Percentiles rank a stretch among this genome's conserved stretches.
Conservation (phyloP, 2,888 invertebrate genomes). For the Tridacna crocea region DNA sequence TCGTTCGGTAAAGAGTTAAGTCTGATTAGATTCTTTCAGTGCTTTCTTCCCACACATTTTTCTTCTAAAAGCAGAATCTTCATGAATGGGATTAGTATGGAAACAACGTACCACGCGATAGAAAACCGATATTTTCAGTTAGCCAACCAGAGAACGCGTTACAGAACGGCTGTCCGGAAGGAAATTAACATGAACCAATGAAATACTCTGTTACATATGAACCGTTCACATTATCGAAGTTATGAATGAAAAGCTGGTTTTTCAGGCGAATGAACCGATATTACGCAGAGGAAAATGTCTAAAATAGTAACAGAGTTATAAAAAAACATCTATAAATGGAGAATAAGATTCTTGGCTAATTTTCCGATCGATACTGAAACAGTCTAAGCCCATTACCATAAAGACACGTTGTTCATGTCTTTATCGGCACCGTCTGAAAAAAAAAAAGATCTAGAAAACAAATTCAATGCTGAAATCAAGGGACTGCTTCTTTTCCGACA, state of each 20-base stretch:
- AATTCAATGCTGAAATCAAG: too few relatives aligned
- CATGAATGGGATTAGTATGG: conserved; percentile 22
- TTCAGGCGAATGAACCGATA: background rate
- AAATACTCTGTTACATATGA: background rate
- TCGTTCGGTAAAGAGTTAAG: background rate
- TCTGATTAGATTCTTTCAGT: conserved; percentile 14
- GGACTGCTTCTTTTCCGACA: too few relatives aligned
- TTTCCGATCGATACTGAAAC: too few relatives aligned
- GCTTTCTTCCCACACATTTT: conserved; percentile 14
- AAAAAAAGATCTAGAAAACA: too few relatives aligned
- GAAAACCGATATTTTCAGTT: background rate
- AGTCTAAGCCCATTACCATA: too few relatives aligned
- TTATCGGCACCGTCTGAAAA: too few relatives aligned
- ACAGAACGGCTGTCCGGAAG: background rate
- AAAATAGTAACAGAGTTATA: too few relatives aligned
- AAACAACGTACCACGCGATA: background rate
- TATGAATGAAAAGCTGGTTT: conserved; percentile 8
- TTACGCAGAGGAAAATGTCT: too few relatives aligned
- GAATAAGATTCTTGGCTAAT: too few relatives aligned
- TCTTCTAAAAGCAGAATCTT: conserved; percentile 11
- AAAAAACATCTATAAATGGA: too few relatives aligned
- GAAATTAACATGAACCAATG: background rate
- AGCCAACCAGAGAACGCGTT: conserved; percentile 2
- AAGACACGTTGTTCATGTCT: too few relatives aligned
- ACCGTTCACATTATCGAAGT: background rate